phyloP scores from a whole-genome alignment of 23 tunicate genomes.

The Botrylloides violaceus region DNA sequence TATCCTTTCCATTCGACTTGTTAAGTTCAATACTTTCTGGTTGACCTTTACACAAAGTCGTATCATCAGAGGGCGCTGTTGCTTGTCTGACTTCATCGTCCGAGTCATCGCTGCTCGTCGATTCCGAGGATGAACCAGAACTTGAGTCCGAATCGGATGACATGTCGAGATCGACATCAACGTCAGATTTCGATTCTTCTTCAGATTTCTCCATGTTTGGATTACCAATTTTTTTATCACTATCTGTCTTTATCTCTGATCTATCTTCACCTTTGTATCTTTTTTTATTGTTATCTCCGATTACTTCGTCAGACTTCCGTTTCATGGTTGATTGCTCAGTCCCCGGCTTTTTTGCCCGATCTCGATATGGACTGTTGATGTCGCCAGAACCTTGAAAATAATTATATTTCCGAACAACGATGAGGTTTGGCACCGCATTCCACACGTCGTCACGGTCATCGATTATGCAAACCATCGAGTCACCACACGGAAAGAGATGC shows the following conservation, averaged over 20 bases:
- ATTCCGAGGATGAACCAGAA: slow-evolving; percentile 4
- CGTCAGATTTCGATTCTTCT: slow-evolving; percentile 8
- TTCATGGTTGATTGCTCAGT: slow-evolving; percentile 2
- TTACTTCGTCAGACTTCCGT: slow-evolving; percentile 28
- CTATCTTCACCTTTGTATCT: slow-evolving; percentile 6
- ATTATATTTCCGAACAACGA: slow-evolving; percentile 74
- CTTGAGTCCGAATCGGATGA: slow-evolving; percentile 28
- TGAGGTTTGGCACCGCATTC: slow-evolving; percentile 62
- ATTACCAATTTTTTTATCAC: background rate
- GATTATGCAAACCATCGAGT: slow-evolving; percentile 96
- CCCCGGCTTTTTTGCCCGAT: slow-evolving; percentile 13
- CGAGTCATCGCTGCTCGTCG: slow-evolving; percentile 3
- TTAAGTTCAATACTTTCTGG: background rate
- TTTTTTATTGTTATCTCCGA: background rate
- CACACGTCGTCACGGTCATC: slow-evolving; percentile 97
- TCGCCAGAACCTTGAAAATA: slow-evolving; percentile 93
- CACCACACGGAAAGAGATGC: slow-evolving; percentile 97
- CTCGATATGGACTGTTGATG: slow-evolving; percentile 67
- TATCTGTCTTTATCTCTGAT: background rate
- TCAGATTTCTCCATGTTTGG: background rate
- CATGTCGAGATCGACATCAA: slow-evolving; percentile 16
- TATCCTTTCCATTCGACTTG: background rate
- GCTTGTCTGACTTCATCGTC: background rate
- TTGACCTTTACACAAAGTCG: background rate
- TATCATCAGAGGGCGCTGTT: background rate